Base-by-base conservation (phyloP, 2,113 vertebrate species). In the Mobula birostris region DNA sequence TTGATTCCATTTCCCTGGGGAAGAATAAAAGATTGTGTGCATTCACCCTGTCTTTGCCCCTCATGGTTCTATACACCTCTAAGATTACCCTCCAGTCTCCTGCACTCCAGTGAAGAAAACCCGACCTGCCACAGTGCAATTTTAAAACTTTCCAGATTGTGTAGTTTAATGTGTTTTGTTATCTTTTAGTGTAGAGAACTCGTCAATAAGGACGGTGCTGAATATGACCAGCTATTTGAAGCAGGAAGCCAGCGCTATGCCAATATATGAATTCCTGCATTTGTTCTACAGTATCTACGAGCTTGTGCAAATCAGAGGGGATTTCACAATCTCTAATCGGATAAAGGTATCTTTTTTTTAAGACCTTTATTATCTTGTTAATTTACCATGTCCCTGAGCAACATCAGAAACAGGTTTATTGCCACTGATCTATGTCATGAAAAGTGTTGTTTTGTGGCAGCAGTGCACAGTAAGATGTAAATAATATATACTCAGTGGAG, bases 231-330 rank as follows among this genome's bases (percentile, higher is more conserved):
- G 95, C 0, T 99, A 98, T 94, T 95, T 99, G 94, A 94, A 83
- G 76, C 97, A 96, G 66, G 99, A 99, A 96, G 98, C 58, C 0
- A 96, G 96, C 94, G 96, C 97, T 0, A 96, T 97, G 68, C 98
- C 99, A 12, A 96, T 99, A 95, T 97, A 93, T 70, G 97, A 99
- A 95, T 97, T 97, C 77, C 96, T 99, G 95, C 95, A 96, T 66
- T 98, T 99, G 95, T 96, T 98, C 8, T 95, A 40, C 48, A 95
- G 77, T n/a, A 97, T 99, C 95, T 97, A 96, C 95, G 95, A 94
- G 61, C 97, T 98, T 88, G 96, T 99, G 24, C 97, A 98, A 76
- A 99, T 98, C 95, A 97, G 97, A 11, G 97, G 97, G 63, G 96
- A 97, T 48, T 94, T 94, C 40, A 5, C 68, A 0, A 95, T 98